Percentiles rank a stretch among this genome's conserved stretches.
Conservation (phyloP, 2,113 vertebrate genomes). For the Crotalus tigris region DNA sequence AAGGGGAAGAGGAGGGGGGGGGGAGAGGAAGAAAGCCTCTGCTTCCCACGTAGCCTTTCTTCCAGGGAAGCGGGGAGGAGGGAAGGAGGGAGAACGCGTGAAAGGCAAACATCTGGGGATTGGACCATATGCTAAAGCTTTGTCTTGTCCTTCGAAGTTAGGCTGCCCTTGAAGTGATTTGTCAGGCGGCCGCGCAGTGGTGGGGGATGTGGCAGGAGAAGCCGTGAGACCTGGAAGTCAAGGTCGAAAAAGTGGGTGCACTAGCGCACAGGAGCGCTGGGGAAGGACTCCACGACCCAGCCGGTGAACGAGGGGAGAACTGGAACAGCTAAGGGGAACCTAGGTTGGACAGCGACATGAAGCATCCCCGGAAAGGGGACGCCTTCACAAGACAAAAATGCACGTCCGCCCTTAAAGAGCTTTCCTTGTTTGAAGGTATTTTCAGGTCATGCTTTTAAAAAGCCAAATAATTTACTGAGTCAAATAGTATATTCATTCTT, state of each 20-base stretch:
- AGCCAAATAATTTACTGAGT: background rate
- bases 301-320: background rate
- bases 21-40: conserved; percentile 1
- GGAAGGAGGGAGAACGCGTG: conserved; percentile 40
- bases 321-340: background rate
- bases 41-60: conserved; percentile 57
- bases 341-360: too few species aligned
- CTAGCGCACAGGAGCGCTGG: background rate
- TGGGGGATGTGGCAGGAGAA: conserved; percentile 61
- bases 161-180: conserved; percentile 94
- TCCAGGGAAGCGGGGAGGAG: conserved; percentile 24
- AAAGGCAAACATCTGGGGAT: conserved; percentile 83
- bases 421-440: too few species aligned
- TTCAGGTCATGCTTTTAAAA: background rate
- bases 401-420: background rate
- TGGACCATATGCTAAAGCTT: conserved; percentile 93
- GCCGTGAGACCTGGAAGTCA: conserved; percentile 35
- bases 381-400: background rate
- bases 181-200: conserved; percentile 86
- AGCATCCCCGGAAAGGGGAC: too few species aligned
- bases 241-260: background rate
- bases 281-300: background rate
- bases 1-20: background rate
- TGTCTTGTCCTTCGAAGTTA: conserved; percentile 98
- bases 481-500: background rate